Conservation (phyloP, 2,113 vertebrate species). For the Odobenus rosmarus region DNA sequence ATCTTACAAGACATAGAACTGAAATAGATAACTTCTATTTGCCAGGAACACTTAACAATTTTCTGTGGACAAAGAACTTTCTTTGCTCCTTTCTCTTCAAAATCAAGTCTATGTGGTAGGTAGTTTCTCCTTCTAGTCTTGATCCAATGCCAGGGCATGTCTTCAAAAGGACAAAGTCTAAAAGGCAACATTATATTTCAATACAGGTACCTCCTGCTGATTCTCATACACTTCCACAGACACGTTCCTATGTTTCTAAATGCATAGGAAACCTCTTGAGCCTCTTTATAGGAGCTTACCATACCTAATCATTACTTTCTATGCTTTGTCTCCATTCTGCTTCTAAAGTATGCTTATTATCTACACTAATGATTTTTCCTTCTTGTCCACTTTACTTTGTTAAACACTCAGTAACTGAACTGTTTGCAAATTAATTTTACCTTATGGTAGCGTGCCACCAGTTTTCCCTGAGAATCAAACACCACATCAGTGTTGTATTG, state of each 20-base stretch:
- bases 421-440: slow-evolving; percentile 49
- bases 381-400: not conserved
- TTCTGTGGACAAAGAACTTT: not conserved
- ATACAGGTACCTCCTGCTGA: not conserved
- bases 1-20: not conserved
- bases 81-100: not conserved
- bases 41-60: not conserved
- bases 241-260: not conserved
- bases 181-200: not conserved
- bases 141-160: not conserved
- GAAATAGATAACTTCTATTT: not conserved
- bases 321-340: not conserved
- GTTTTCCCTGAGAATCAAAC: slow-evolving; percentile 75
- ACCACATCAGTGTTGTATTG: slow-evolving; percentile 81
- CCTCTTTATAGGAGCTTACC: not conserved
- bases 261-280: not conserved
- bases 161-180: slow-evolving; percentile 13
- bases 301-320: not conserved
- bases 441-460: slow-evolving; percentile 83
- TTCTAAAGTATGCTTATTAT: not conserved
- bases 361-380: not conserved
- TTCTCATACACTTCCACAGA: not conserved
- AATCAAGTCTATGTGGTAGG: not conserved
- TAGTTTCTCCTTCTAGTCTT: not conserved
- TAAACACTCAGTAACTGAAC: not conserved